A percentile compares a stretch with the other conserved stretches of the same genome.
phyloP scores from a whole-genome alignment of 1,140 invertebrate species.

The Danaus plexippus region DNA sequence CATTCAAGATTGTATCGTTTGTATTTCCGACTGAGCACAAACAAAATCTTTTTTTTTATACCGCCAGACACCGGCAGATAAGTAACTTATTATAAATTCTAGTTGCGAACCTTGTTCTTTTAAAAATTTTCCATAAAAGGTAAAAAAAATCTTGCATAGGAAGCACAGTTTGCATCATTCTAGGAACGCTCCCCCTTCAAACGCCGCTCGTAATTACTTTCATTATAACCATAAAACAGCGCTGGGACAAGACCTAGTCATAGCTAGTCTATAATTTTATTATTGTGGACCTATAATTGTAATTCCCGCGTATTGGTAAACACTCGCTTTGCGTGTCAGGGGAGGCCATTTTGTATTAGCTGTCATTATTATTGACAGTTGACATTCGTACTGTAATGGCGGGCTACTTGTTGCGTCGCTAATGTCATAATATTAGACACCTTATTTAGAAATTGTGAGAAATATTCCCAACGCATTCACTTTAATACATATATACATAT shows the following conservation, averaged over 20 bases:
- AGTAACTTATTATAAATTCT: no score
- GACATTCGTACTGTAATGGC: constrained; percentile 37
- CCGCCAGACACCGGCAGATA: no score
- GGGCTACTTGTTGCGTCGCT: constrained; percentile 33
- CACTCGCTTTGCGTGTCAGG: constrained; percentile 33
- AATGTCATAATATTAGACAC: constrained; percentile 25
- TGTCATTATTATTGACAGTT: constrained; percentile 41
- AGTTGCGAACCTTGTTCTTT: no score
- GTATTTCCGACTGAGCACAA: no score
- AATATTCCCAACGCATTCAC: constrained; percentile 12
- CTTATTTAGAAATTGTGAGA: constrained; percentile 14
- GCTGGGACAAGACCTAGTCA: constrained; percentile 4
- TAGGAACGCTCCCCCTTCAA: no score
- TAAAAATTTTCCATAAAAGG: no score
- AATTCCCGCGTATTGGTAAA: constrained; percentile 41
- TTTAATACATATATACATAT: neutral
- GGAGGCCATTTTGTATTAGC: constrained; percentile 43
- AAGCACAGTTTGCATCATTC: no score
- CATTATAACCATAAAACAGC: constrained; percentile 20
- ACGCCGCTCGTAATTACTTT: constrained; percentile 6
- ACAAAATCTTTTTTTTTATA: no score
- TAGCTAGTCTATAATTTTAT: constrained; percentile 31
- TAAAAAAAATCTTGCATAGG: no score
- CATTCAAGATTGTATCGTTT: no score
- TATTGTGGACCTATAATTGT: constrained; percentile 25